Conservation (phyloP, 2,113 vertebrate genomes). For the Promerops cafer region DNA sequence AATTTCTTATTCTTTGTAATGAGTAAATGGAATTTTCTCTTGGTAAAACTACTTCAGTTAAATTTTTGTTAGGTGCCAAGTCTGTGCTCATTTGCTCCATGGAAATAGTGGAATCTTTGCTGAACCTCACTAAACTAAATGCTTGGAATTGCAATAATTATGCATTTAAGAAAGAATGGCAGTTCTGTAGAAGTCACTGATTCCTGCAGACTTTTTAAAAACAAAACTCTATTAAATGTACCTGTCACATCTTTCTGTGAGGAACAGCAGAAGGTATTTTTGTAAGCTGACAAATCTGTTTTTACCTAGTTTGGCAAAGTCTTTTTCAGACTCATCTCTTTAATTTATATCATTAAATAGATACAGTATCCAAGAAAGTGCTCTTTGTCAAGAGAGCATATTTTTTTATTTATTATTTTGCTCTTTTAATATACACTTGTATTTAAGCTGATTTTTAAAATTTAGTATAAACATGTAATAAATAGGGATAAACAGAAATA, state of each 20-base stretch:
- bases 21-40: not conserved
- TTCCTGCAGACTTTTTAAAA: not conserved
- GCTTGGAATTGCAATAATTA: not conserved
- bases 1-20: not conserved
- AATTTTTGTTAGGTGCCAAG: not conserved
- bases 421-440: not conserved
- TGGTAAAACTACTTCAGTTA: not conserved
- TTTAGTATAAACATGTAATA: not conserved
- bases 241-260: not conserved
- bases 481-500: not conserved
- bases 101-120: not conserved
- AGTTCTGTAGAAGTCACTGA: not conserved
- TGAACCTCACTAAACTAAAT: not conserved
- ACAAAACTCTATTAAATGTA: not conserved
- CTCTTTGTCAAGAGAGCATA: not conserved
- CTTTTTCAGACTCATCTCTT: not conserved
- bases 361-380: not conserved
- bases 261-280: not conserved
- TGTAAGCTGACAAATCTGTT: not conserved
- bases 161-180: not conserved
- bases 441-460: not conserved
- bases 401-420: not conserved
- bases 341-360: not conserved
- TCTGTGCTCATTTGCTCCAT: fast-evolving
- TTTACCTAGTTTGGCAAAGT: not conserved